Evolutionary conservation across 2,113 vertebrate species (phyloP).

Genomic region (Poecilia latipinna): DNA sequence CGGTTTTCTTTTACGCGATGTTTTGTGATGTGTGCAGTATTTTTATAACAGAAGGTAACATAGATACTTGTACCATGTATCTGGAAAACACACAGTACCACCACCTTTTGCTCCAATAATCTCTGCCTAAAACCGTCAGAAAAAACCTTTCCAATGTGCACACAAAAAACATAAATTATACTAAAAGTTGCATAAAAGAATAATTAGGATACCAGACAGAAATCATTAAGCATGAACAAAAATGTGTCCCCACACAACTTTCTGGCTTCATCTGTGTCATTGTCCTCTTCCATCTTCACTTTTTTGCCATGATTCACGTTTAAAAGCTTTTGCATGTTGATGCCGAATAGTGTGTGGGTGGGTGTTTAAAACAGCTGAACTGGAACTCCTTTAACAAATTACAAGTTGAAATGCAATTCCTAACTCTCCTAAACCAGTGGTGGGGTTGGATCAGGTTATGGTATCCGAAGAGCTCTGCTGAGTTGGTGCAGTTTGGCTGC

Average conservation of each 20-base stretch:
- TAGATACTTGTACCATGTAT: too few relatives aligned
- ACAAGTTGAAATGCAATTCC: conserved; percentile 4
- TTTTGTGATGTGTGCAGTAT: too few relatives aligned
- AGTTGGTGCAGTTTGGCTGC: conserved; percentile 51
- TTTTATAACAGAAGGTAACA: too few relatives aligned
- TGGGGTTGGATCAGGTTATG: conserved; percentile 35
- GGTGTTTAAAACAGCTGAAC: background rate
- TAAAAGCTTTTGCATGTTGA: conserved; percentile 1
- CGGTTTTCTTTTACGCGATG: too few relatives aligned
- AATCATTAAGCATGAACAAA: background rate
- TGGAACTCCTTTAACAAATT: background rate
- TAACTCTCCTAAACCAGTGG: conserved; percentile 10
- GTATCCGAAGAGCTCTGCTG: conserved; percentile 55
- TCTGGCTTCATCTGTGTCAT: too few relatives aligned
- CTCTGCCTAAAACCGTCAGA: too few relatives aligned
- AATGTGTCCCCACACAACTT: background rate
- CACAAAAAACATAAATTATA: background rate
- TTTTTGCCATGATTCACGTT: background rate
- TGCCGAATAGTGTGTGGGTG: conserved; percentile 9
- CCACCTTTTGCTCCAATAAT: too few relatives aligned
- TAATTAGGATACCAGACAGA: background rate
- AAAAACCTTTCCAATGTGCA: conserved; percentile 8
- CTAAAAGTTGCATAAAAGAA: background rate
- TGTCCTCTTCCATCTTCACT: background rate
- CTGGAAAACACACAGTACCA: too few relatives aligned